phyloP scores from a whole-genome alignment of 2,113 vertebrate genomes.

The Microtus oregoni region DNA sequence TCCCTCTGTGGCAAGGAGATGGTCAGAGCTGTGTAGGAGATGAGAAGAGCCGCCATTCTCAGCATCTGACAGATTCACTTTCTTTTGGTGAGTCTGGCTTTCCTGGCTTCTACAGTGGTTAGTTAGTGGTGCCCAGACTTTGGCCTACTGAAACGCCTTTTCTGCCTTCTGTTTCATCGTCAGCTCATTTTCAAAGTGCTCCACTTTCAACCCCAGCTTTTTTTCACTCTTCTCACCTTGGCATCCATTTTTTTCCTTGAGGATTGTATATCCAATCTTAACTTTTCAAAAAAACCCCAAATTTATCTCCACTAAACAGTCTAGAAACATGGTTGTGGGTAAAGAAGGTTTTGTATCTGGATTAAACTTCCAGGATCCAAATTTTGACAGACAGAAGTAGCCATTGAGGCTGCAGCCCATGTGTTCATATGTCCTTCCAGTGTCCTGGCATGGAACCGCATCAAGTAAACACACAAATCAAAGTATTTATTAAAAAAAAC shows the following conservation, averaged over 20 bases:
- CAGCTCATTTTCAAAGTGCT: neutral
- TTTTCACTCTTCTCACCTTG: neutral
- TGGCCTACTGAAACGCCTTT: neutral
- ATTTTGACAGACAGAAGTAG: neutral
- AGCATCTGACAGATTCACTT: neutral
- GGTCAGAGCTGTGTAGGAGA: rapidly evolving
- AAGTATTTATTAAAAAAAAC: neutral
- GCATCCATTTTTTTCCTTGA: neutral
- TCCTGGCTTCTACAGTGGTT: neutral
- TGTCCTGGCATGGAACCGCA: neutral
- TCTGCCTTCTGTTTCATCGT: neutral
- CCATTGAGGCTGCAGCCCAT: neutral
- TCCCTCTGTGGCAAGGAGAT: neutral
- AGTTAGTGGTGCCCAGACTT: neutral
- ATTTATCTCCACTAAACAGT: neutral
- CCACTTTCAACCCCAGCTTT: neutral
- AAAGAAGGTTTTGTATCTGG: neutral
- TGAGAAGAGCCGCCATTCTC: neutral
- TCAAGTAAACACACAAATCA: neutral
- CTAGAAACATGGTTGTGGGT: neutral
- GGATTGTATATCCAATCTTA: neutral
- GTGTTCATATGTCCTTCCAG: neutral
- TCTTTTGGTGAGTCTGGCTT: rapidly evolving
- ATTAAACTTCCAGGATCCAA: neutral
- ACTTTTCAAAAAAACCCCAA: conserved; percentile 37